Conservation (phyloP, 2,797 vertebrate species). For the Antrozous pallidus region DNA sequence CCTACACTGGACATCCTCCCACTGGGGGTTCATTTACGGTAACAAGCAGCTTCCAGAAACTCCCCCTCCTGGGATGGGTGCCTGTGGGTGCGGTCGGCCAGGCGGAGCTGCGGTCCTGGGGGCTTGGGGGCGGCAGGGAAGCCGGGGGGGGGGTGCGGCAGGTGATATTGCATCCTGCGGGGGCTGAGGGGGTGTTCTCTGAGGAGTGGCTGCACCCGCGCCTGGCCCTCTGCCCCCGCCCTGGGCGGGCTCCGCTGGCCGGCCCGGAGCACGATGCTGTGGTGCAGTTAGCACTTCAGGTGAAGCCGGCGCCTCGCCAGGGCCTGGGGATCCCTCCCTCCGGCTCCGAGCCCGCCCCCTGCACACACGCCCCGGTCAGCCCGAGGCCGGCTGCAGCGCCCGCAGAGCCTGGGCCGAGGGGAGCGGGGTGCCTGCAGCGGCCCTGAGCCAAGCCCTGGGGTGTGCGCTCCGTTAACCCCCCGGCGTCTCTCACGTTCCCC, state of each 20-base stretch:
- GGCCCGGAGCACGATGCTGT: no score
- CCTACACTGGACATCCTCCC: fast-evolving
- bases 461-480: no score
- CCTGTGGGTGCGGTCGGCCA: background rate
- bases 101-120: background rate
- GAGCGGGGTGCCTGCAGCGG: background rate
- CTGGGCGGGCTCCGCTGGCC: background rate
- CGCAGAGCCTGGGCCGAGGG: no score
- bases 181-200: no score
- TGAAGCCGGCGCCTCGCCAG: background rate
- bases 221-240: fast-evolving
- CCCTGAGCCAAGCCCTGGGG: fast-evolving
- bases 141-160: no score
- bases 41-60: background rate
- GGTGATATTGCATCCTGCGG: background rate
- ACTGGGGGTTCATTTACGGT: background rate
- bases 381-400: no score
- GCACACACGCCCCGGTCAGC: background rate
- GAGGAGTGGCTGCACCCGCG: no score
- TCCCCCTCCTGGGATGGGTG: background rate
- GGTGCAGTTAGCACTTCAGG: background rate
- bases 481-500: background rate
- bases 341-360: background rate
- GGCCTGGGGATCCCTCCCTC: background rate
- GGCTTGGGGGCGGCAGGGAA: background rate